These are phyloP conservation scores for Bombylius major DNA, from an alignment of 2,888 invertebrate species.

Conservation along the genomic window DNA sequence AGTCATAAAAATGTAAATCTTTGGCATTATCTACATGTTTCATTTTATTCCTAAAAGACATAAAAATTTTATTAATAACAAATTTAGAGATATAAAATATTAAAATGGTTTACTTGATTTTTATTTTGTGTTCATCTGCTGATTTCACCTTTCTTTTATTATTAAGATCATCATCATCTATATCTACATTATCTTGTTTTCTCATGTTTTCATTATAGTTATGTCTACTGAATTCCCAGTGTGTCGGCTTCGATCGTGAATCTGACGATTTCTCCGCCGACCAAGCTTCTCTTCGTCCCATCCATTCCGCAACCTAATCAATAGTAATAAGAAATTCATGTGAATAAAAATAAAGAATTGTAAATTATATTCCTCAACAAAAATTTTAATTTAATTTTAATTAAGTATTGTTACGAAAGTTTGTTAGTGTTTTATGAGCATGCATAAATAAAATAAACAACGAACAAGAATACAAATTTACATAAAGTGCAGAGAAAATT, in stretches of 20 bases:
- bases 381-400: no score
- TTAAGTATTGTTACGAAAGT: no score
- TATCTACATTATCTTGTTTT: slow-evolving; percentile 14
- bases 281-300: slow-evolving; percentile 71
- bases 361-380: not conserved
- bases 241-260: slow-evolving; percentile 52
- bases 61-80: not conserved
- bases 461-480: no score
- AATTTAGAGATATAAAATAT: not conserved
- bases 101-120: slow-evolving; percentile 25
- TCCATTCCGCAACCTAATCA: slow-evolving; percentile 50
- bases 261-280: slow-evolving; percentile 58
- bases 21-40: slow-evolving; percentile 28
- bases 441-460: no score
- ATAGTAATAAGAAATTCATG: not conserved
- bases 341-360: not conserved
- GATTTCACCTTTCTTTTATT: slow-evolving; percentile 24
- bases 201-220: slow-evolving; percentile 31
- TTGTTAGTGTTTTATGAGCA: no score
- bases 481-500: no score
- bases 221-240: slow-evolving; percentile 62
- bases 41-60: slow-evolving; percentile 22
- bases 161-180: slow-evolving; percentile 9
- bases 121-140: slow-evolving; percentile 31
- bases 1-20: slow-evolving; percentile 35